These are phyloP conservation scores for Psilanteris sp. DNA, from an alignment of 1,140 invertebrate species.

Conservation along the genomic window DNA sequence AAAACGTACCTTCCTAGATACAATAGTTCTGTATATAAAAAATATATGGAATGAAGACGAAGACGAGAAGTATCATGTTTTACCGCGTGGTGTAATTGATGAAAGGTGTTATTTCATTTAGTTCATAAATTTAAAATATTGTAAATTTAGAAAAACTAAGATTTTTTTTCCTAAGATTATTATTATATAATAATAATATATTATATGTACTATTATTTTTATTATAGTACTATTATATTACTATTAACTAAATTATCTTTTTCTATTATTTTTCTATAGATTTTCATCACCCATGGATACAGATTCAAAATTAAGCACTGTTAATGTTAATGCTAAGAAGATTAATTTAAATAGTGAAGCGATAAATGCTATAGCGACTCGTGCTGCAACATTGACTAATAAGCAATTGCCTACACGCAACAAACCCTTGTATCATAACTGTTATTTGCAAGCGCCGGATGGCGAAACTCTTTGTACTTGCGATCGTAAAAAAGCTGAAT, in stretches of 20 bases:
- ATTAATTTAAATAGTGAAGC: conserved; percentile 10
- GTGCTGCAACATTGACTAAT: conserved; percentile 30
- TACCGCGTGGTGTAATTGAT: conserved; percentile 70
- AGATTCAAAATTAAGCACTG: background rate
- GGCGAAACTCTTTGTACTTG: conserved; percentile 89
- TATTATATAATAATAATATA: too few species aligned
- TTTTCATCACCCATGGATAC: background rate
- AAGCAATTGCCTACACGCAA: conserved; percentile 78
- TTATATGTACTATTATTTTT: too few species aligned
- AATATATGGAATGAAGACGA: conserved; percentile 63
- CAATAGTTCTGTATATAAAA: conserved; percentile 67
- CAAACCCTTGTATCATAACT: conserved; percentile 90
- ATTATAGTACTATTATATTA: too few species aligned
- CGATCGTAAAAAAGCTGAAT: conserved; percentile 89
- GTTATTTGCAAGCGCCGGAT: conserved; percentile 88
- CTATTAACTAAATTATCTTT: conserved; percentile 1
- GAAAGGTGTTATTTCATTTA: conserved; percentile 63
- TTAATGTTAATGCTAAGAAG: conserved; percentile 20
- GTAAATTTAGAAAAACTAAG: too few species aligned
- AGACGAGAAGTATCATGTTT: conserved; percentile 63
- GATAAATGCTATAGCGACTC: background rate
- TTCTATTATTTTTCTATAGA: too few species aligned
- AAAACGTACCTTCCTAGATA: conserved; percentile 70
- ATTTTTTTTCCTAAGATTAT: too few species aligned
- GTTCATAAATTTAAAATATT: background rate